Conservation (phyloP, 2,797 vertebrate genomes). For the Lutjanus argentimaculatus region DNA sequence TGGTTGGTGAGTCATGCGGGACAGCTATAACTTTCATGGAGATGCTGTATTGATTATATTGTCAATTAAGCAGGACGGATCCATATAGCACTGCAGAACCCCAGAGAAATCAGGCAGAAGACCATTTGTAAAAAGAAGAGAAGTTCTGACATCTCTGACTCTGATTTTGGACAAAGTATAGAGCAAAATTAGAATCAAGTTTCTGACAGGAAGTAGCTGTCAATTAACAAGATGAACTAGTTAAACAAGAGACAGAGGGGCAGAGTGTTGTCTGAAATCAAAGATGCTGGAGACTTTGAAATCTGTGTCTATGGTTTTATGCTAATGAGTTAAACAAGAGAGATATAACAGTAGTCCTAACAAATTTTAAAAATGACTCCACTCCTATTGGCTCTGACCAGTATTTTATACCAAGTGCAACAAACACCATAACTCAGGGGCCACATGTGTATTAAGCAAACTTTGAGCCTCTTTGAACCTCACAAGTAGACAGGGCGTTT, state of each 20-base stretch:
- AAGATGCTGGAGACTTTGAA: conserved; percentile 10
- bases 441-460: neutral
- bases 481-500: neutral
- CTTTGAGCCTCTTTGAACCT: neutral
- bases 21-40: conserved; percentile 18
- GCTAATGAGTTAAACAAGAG: neutral
- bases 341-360: neutral
- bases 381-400: neutral
- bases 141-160: conserved; percentile 42
- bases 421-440: neutral
- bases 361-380: neutral
- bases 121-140: conserved; percentile 36
- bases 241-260: neutral
- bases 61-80: conserved; percentile 56
- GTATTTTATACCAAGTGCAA: neutral
- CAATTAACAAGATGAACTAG: conserved; percentile 25
- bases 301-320: neutral
- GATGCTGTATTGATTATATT: conserved; percentile 53
- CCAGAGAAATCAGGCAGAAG: conserved; percentile 18
- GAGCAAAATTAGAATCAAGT: conserved; percentile 32
- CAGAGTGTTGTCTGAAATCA: neutral
- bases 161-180: conserved; percentile 14
- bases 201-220: conserved; percentile 25
- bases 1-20: neutral
- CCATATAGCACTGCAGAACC: conserved; percentile 13